Conservation (phyloP, 2,888 invertebrate species). For the Villa cingulata region DNA sequence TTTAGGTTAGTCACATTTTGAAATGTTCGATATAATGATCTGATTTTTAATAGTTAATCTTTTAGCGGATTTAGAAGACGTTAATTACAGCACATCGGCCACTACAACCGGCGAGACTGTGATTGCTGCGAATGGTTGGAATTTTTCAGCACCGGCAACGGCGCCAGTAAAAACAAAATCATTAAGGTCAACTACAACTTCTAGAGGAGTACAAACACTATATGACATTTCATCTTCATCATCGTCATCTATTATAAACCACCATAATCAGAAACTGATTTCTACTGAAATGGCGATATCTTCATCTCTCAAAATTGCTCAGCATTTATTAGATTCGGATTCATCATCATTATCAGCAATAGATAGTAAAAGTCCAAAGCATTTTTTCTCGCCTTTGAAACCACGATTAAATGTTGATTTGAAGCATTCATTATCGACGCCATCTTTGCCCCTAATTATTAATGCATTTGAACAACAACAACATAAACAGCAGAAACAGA, state of each 20-base stretch:
- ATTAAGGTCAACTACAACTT: neutral
- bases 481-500: slow-evolving; percentile 1
- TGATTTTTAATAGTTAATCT: slow-evolving; percentile 1
- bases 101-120: slow-evolving; percentile 26
- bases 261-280: no score
- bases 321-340: neutral
- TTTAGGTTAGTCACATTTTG: slow-evolving; percentile 17
- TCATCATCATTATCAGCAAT: neutral
- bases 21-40: neutral
- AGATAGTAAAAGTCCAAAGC: slow-evolving; percentile 27
- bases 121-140: slow-evolving; percentile 33
- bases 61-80: slow-evolving; percentile 17
- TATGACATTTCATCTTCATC: no score
- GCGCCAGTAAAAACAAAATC: neutral
- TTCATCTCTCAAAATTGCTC: neutral
- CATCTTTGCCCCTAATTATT: slow-evolving; percentile 3
- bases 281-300: neutral
- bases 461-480: neutral
- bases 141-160: slow-evolving; percentile 29
- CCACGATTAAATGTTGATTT: slow-evolving; percentile 27
- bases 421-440: slow-evolving; percentile 14
- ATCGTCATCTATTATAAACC: no score
- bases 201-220: neutral
- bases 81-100: slow-evolving; percentile 17
- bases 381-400: slow-evolving; percentile 38